Evolutionary conservation across 2,113 vertebrate species (phyloP), one percentile per base, ranked within the genome.

Genomic region (Scomber japonicus): DNA sequence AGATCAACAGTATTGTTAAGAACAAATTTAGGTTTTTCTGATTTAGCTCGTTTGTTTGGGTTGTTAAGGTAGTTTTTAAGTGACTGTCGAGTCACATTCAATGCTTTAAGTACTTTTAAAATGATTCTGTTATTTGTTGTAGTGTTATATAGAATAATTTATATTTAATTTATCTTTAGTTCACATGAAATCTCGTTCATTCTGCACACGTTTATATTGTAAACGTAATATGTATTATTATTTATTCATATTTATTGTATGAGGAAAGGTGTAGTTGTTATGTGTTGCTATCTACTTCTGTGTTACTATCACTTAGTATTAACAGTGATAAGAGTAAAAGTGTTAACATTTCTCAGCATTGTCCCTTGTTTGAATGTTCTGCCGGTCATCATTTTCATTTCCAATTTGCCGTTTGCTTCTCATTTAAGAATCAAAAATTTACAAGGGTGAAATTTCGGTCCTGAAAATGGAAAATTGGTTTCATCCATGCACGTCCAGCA

Each of bases 291-390:
- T 74, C 2, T 72, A 70, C 68, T 59, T 15, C 19, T 57, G 13
- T 17, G 30, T 77, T 51, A 35, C 35, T 2, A 35, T 35, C 3
- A 8, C 5, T 4, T 19, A 11, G 27, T 78, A 15, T 75, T 60
- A 62, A 19, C 11, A 72, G 21, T 56, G 2, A 49, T 50, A 13
- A 3, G n/a, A 71, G 9, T 80, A 75, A 78, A 78, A 44, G 31
- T 35, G 57, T 64, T 80, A 15, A 74, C 40, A 65, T 75, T 1
- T 6, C 9, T 70, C 50, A 49, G 16, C 14, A 35, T 65, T 67
- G 5, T 68, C 50, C 50, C 31, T 44, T 66, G 30, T 72, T 55
- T 74, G 12, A 65, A 50, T 82, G 21, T 46, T 45, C 3, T 64
- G 35, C 19, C 44, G 11, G 13, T 60, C 19, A 6, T 61, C 7